A percentile compares a stretch with the other conserved stretches of the same genome.
Evolutionary conservation across 2,113 vertebrate genomes (phyloP).

Genomic region (Neolamprologus cancellatus): DNA sequence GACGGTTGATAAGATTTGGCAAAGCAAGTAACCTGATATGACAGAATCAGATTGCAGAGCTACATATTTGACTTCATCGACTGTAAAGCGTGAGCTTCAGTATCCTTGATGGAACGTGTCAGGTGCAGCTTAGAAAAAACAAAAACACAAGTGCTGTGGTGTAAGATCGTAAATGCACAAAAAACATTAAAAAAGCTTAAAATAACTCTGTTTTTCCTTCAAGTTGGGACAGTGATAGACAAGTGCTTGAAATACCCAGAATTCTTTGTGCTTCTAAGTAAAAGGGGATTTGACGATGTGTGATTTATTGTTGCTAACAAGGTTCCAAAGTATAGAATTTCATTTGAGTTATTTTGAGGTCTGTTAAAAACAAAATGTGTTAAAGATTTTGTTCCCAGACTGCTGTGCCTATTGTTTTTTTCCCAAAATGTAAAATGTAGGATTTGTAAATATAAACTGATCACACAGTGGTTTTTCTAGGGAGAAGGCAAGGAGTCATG

Average conservation of each 20-base stretch:
- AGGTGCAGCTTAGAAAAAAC: background rate
- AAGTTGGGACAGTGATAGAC: background rate
- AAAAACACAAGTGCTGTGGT: background rate
- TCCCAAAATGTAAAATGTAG: background rate
- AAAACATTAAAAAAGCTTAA: background rate
- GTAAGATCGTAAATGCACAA: background rate
- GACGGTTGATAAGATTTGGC: constrained; percentile 19
- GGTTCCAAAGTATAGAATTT: background rate
- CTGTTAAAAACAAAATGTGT: background rate
- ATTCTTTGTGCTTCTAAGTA: background rate
- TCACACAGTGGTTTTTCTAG: background rate
- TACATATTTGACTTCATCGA: background rate
- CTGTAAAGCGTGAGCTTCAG: background rate
- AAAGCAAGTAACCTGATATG: constrained; percentile 32
- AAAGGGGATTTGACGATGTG: background rate
- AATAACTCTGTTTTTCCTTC: background rate
- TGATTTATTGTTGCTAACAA: background rate
- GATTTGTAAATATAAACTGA: background rate
- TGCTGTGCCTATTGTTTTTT: background rate
- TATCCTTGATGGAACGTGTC: background rate
- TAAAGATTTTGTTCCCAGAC: background rate
- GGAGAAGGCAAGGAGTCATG: background rate
- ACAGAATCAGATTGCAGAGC: background rate
- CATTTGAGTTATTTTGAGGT: background rate
- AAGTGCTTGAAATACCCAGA: background rate